Percentiles rank a stretch among this genome's conserved stretches.
Evolutionary conservation across 2,113 vertebrate species (phyloP).

Genomic region (Syngnathoides biaculeatus): DNA sequence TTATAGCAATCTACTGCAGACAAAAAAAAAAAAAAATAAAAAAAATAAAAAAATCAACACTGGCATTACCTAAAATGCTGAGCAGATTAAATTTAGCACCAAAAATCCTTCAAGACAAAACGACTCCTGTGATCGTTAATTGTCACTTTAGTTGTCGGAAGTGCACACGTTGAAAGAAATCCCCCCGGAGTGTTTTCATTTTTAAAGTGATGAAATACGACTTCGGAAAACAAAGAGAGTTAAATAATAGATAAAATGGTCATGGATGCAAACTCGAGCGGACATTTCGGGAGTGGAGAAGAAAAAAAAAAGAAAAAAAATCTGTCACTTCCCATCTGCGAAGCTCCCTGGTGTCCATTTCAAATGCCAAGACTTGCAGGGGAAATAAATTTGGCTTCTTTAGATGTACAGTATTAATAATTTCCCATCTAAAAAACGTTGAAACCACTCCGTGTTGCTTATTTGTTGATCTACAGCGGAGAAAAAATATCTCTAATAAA

Average conservation of each 20-base stretch:
- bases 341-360: not conserved
- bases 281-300: not conserved
- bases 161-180: not conserved
- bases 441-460: too few species aligned
- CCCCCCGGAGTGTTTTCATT: not conserved
- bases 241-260: not conserved
- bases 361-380: not conserved
- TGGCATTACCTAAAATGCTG: not conserved
- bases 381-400: not conserved
- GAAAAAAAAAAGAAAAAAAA: not conserved
- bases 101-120: not conserved
- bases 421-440: not conserved
- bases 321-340: constrained; percentile 1
- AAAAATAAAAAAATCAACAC: not conserved
- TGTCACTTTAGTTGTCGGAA: constrained; percentile 2
- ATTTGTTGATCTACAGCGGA: too few species aligned
- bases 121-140: not conserved
- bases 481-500: too few species aligned
- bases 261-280: not conserved
- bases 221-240: not conserved
- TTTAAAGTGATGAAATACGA: not conserved
- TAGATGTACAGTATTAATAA: constrained; percentile 27
- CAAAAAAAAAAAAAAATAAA: not conserved
- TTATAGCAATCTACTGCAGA: not conserved
- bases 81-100: not conserved